Evolutionary conservation across 2,797 vertebrate genomes (phyloP), one percentile per base, ranked within the genome.

Genomic region (Syngnathus rostellatus): DNA sequence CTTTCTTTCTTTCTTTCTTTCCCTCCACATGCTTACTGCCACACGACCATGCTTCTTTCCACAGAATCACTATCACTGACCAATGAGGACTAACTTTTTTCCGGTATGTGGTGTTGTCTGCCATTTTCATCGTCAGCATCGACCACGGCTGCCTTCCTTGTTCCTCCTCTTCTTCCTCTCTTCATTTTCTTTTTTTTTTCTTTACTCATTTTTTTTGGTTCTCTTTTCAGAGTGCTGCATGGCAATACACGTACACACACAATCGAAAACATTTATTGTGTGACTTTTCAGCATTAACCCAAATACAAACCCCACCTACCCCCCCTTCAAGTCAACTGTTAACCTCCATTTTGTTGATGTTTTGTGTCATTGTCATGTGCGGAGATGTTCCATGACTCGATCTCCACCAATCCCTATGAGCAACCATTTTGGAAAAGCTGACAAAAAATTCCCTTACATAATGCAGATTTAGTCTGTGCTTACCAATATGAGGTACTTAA

Each of bases 51-150:
- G 90, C 89, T 93, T 95, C 92, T 61, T 91, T 78, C 94, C 93
- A 91, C 96, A 98, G 95, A 97, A 97, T 98, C 92, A 97, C 95
- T 93, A 93, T 99, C 93, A 95, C 94, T 97, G 94, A 97, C 92
- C 94, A 94, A 77, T 98, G 95, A 98, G 92, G 96, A 98, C 79
- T 89, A 62, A 45, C 90, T 89, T 88, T 87, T 88, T 87, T 92
- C 90, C 76, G 95, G 95, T 98, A 98, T 83, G 95, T 96, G 78
- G 87, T 90, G 81, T 88, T 90, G 74, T 76, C 75, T 23, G 58
- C 38, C 72, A 61, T 63, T 60, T 40, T 10, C 63, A 38, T 46
- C 68, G 64, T 41, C 77, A 48, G 80, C 78, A 43, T 65, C 31
- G 62, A 64, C 68, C 65, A 72, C 25, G 31, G 60, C 21, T 2